phyloP scores from a whole-genome alignment of 2,797 vertebrate species.

The Enteromius afrohamiltoni region DNA sequence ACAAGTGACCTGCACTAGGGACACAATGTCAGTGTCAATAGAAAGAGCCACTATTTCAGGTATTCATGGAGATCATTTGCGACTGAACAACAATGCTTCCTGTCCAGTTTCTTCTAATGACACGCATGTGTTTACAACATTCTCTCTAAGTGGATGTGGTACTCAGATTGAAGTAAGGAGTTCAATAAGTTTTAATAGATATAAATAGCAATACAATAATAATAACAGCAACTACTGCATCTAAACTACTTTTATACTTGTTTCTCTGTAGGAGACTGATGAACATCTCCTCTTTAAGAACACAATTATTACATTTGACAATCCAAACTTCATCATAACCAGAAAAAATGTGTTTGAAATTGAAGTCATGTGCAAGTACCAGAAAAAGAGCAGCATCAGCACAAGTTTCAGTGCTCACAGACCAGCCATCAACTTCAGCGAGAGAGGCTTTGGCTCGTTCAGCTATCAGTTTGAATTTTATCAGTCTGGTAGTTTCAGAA shows the following conservation, averaged over 20 bases:
- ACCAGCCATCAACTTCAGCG: constrained; percentile 53
- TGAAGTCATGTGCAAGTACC: constrained; percentile 60
- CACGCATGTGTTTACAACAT: constrained; percentile 62
- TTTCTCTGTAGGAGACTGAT: constrained; percentile 59
- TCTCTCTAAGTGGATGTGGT: constrained; percentile 64
- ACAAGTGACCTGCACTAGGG: constrained; percentile 60
- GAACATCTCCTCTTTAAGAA: constrained; percentile 64
- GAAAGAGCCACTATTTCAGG: constrained; percentile 49
- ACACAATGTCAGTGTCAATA: constrained; percentile 59
- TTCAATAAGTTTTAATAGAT: not conserved
- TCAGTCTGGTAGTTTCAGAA: constrained; percentile 47
- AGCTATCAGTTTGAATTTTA: constrained; percentile 69
- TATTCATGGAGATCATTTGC: constrained; percentile 57
- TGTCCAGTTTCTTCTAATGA: constrained; percentile 63
- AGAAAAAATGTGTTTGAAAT: constrained; percentile 57
- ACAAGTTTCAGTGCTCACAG: constrained; percentile 64
- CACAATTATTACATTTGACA: constrained; percentile 55
- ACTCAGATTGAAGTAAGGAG: constrained; percentile 61
- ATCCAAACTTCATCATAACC: constrained; percentile 52
- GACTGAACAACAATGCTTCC: constrained; percentile 55
- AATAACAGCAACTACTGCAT: not conserved
- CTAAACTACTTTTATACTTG: not conserved
- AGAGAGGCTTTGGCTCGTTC: constrained; percentile 65
- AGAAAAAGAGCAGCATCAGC: constrained; percentile 58
- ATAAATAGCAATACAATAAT: not conserved